These are phyloP conservation scores for Acinonyx jubatus DNA, from an alignment of 2,113 vertebrate species.

Conservation along the genomic window DNA sequence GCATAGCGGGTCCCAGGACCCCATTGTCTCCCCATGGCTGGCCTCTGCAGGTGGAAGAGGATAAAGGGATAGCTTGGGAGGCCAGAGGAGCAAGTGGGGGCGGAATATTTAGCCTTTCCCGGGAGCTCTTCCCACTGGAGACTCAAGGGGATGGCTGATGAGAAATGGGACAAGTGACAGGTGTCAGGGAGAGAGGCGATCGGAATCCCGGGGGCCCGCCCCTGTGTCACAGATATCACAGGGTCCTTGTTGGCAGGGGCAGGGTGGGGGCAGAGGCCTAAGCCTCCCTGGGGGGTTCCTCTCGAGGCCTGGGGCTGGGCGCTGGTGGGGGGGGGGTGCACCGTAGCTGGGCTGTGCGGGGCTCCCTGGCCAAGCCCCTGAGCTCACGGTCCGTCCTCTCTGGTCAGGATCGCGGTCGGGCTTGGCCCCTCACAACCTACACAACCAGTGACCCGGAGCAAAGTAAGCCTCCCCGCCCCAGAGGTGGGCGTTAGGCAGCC, in stretches of 20 bases:
- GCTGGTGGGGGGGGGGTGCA: not conserved
- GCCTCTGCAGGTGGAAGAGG: slow-evolving; percentile 51
- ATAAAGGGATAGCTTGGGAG: slow-evolving; percentile 48
- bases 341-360: not conserved
- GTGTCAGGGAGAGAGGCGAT: slow-evolving; percentile 47
- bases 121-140: slow-evolving; percentile 7
- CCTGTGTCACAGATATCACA: not conserved
- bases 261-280: not conserved
- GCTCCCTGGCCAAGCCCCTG: not conserved
- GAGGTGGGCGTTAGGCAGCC: not conserved
- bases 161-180: slow-evolving; percentile 55
- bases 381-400: rapidly evolving
- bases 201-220: not conserved
- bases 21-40: slow-evolving; percentile 48
- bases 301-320: not conserved
- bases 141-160: not conserved
- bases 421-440: not conserved
- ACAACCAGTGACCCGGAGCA: too few relatives aligned
- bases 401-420: not conserved
- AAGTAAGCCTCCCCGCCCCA: not conserved
- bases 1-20: slow-evolving; percentile 21
- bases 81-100: slow-evolving; percentile 20
- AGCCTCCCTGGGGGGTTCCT: not conserved
- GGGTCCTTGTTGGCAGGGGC: not conserved
- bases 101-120: slow-evolving; percentile 29